These are phyloP conservation scores for Danio jaintianensis DNA, from an alignment of 2,797 vertebrate genomes.

Conservation along the genomic window DNA sequence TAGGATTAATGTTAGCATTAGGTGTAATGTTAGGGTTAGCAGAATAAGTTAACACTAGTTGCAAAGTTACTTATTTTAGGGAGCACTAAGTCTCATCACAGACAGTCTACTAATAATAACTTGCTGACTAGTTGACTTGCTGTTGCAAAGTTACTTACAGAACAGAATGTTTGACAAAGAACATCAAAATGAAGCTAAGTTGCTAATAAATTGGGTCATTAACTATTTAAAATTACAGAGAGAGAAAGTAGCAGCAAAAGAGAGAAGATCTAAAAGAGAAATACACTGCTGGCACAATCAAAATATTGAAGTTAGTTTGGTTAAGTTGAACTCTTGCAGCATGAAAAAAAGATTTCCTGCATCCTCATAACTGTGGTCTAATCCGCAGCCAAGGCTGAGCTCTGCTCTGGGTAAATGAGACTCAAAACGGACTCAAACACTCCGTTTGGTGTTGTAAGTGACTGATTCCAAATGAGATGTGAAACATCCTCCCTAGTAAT, in stretches of 20 bases:
- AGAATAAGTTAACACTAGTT: too few relatives aligned
- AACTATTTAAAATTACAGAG: not conserved
- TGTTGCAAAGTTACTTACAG: too few relatives aligned
- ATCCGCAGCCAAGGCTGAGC: not conserved
- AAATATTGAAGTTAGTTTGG: not conserved
- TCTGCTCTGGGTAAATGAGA: slow-evolving; percentile 10
- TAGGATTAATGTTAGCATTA: too few relatives aligned
- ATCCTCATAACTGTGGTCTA: slow-evolving; percentile 31
- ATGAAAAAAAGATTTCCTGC: slow-evolving; percentile 10
- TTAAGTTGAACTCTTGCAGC: not conserved
- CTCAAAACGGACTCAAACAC: slow-evolving; percentile 33
- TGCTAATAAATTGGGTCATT: not conserved
- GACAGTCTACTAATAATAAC: too few relatives aligned
- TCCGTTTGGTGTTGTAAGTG: slow-evolving; percentile 27
- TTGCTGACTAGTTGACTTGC: too few relatives aligned
- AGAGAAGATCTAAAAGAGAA: not conserved
- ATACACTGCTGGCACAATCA: not conserved
- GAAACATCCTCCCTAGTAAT: slow-evolving; percentile 43
- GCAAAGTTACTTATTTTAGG: too few relatives aligned
- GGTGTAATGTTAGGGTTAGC: too few relatives aligned
- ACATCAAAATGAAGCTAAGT: not conserved
- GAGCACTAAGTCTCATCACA: too few relatives aligned
- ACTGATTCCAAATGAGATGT: slow-evolving; percentile 41
- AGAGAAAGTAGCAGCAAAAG: not conserved
- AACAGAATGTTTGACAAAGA: too few relatives aligned